phyloP scores from a whole-genome alignment of 1,140 invertebrate genomes.

The Samia ricini region DNA sequence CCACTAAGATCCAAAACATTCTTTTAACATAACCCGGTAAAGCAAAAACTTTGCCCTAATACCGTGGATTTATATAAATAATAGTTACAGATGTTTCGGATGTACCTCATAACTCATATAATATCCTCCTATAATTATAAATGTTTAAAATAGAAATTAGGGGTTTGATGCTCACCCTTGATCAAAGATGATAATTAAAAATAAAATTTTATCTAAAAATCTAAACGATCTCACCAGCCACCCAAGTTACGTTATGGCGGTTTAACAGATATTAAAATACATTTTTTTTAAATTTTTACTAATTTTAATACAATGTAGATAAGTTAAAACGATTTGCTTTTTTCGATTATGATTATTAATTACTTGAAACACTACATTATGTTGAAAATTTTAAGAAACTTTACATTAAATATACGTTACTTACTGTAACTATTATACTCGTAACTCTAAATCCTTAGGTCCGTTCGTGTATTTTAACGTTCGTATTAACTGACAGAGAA shows the following conservation, averaged over 20 bases:
- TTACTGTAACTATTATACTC: no score
- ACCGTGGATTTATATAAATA: conserved; percentile 53
- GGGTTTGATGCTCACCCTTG: conserved; percentile 49
- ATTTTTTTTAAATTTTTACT: conserved; percentile 7
- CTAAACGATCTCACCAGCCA: conserved; percentile 49
- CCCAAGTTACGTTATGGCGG: conserved; percentile 49
- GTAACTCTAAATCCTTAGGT: no score
- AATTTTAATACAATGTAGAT: no score
- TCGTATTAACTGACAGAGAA: no score
- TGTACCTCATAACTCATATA: conserved; percentile 11
- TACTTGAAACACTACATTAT: no score
- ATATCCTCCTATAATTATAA: no score
- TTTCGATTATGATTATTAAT: no score
- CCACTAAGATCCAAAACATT: conserved; percentile 25
- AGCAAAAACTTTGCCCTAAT: conserved; percentile 39
- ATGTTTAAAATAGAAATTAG: conserved; percentile 69
- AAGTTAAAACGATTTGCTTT: no score
- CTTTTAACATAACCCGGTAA: conserved; percentile 12
- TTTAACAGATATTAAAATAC: conserved; percentile 23
- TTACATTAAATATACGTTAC: no score
- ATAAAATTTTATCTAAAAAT: conserved; percentile 58
- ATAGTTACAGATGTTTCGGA: conserved; percentile 56
- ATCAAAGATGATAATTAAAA: conserved; percentile 66
- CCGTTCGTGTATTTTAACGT: no score
- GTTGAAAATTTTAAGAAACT: no score